A percentile compares a stretch with the other conserved stretches of the same genome.
These are phyloP conservation scores for Chiroxiphia lanceolata DNA, from an alignment of 2,797 vertebrate genomes.

Conservation along the genomic window DNA sequence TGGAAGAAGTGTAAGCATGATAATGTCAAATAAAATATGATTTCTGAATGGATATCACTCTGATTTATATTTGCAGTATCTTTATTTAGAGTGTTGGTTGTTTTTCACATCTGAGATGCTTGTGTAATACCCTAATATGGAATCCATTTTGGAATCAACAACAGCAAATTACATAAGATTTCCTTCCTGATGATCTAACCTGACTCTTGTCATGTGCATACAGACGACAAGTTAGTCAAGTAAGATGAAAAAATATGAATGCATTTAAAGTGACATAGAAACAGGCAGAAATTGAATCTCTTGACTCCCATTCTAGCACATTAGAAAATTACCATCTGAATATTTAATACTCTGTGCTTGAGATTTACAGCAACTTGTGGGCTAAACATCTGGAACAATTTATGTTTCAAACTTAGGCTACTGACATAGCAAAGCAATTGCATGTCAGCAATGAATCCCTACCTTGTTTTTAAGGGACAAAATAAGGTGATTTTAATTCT, in stretches of 20 bases:
- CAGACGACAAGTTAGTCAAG: neutral
- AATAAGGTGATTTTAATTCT: neutral
- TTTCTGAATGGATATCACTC: neutral
- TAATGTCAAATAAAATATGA: neutral
- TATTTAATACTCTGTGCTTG: neutral
- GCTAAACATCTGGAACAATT: neutral
- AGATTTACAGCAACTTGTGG: neutral
- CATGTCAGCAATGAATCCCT: neutral
- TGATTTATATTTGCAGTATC: neutral
- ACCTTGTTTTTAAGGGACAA: neutral
- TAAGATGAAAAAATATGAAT: neutral
- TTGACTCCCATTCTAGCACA: neutral
- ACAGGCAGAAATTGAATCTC: neutral
- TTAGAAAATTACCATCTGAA: neutral
- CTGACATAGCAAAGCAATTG: neutral
- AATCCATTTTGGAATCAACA: neutral
- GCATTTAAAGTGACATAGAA: neutral
- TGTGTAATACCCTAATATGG: rapidly evolving
- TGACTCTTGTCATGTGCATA: neutral
- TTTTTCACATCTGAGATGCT: neutral
- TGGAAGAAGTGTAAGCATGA: neutral
- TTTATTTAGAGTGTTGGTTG: neutral
- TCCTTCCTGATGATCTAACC: neutral
- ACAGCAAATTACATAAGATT: neutral
- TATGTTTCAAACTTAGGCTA: neutral